phyloP scores from a whole-genome alignment of 2,797 vertebrate genomes.

The Avahi laniger region DNA sequence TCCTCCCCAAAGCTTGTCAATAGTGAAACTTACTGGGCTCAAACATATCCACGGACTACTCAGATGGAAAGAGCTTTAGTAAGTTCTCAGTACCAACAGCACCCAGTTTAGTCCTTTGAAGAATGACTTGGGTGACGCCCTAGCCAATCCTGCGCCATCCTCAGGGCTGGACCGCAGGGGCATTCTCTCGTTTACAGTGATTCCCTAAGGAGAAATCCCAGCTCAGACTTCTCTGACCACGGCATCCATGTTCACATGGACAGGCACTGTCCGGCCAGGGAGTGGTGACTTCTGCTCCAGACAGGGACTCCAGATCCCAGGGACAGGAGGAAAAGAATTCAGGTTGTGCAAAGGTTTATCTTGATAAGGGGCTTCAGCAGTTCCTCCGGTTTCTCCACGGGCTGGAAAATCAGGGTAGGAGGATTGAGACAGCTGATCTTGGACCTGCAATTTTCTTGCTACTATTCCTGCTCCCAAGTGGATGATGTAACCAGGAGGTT shows the following conservation, averaged over 20 bases:
- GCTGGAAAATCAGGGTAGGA: too few relatives aligned
- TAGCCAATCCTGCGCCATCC: neutral
- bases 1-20: neutral
- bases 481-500: neutral
- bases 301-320: neutral
- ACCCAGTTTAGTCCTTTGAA: neutral
- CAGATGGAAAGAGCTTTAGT: neutral
- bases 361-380: neutral
- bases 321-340: neutral
- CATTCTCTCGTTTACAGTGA: neutral
- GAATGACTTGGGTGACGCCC: neutral
- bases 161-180: neutral
- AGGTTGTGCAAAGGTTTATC: neutral
- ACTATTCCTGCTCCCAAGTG: neutral
- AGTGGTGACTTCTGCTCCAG: neutral
- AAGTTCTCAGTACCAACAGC: neutral
- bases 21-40: neutral
- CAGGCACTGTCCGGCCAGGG: neutral
- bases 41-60: accelerated
- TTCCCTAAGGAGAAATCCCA: slow-evolving; percentile 11
- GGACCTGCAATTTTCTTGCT: neutral
- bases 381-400: neutral
- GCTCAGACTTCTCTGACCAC: neutral
- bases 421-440: neutral
- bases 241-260: neutral